Conservation (phyloP, 2,888 invertebrate genomes). For the Blastobasis adustella region DNA sequence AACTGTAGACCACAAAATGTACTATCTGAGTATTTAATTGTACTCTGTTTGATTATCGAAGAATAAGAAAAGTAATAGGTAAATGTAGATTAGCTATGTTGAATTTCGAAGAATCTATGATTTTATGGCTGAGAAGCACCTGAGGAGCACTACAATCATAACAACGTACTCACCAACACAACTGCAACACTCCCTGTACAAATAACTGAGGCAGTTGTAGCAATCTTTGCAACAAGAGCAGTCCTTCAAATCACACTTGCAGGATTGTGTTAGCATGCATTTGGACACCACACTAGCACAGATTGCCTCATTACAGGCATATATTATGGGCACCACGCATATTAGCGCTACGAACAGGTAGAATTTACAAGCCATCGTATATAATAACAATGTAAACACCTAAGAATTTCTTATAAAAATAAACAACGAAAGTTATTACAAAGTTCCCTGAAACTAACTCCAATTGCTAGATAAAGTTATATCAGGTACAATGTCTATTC, state of each 20-base stretch:
- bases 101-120: no score
- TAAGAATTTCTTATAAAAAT: conserved; percentile 1
- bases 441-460: neutral
- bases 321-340: conserved; percentile 51
- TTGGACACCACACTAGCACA: conserved; percentile 97
- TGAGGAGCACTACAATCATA: no score
- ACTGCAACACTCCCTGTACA: conserved; percentile 96
- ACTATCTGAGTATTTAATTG: no score
- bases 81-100: neutral
- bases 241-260: conserved; percentile 94
- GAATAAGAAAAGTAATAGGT: neutral
- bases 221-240: conserved; percentile 97
- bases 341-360: conserved; percentile 45
- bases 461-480: no score
- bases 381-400: conserved; percentile 36
- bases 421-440: neutral
- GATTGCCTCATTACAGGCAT: conserved; percentile 91
- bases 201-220: conserved; percentile 88
- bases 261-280: conserved; percentile 96
- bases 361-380: conserved; percentile 50
- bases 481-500: no score
- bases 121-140: no score
- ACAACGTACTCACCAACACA: conserved; percentile 89
- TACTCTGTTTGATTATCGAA: no score
- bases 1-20: no score